Evolutionary conservation across 2,113 vertebrate species (phyloP), one percentile per base, ranked within the genome.

Genomic region (Campylorhamphus procurvoides): DNA sequence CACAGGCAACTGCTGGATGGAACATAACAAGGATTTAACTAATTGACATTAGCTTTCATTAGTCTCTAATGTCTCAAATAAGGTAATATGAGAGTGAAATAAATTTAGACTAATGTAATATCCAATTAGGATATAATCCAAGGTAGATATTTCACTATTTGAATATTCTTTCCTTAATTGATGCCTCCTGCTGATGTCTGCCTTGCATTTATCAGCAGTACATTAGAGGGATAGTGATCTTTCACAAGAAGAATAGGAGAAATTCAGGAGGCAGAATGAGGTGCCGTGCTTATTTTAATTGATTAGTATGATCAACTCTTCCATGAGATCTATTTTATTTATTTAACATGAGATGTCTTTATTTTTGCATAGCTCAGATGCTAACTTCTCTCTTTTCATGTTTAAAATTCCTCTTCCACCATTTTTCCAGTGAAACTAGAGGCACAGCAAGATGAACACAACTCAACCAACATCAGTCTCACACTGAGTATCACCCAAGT

Each of bases 31-130:
- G 81, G 17, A 76, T 94, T 94, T 96, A 94, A 91, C 84, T 95
- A 96, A 93, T 94, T 87, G 62, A 46, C 68, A 86, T 94, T 95
- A 93, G 27, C 20, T 94, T 94, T 94, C 84, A 94, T 94, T 96
- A 94, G 58, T 73, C 56, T 87, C 50, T 94, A 92, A 95, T 89
- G 55, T 74, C 56, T 96, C 52, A 78, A 87, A 93, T 90, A 91
- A 95, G 42, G 67, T 71, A 92, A 92, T 91, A 84, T 44, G 47
- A 92, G 29, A 84, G 35, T 67, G 86, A 94, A 90, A 91, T 94
- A 93, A 91, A 93, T 94, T 94, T 85, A 87, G 27, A 67, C 33
- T 92, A 83, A 85, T 80, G 55, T 74, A 88, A 94, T 91, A 89
- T 37, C 84, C 46, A 94, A 89, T 89, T 92, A 91, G 50, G 83